Conservation (phyloP, 2,888 invertebrate species). For the Heliconius aoede region DNA sequence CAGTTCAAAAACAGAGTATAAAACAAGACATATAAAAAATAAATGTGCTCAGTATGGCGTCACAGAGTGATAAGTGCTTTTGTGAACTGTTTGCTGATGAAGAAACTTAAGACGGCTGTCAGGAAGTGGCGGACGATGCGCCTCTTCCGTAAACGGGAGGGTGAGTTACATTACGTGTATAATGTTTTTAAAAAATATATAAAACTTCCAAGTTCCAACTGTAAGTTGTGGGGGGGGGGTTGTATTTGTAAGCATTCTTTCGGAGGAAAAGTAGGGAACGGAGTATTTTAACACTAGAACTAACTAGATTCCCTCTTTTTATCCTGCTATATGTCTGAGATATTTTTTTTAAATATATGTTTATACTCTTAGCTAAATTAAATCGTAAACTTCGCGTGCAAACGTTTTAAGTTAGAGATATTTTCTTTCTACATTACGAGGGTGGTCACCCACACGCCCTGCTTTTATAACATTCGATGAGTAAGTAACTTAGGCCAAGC, state of each 20-base stretch:
- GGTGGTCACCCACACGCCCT: background rate
- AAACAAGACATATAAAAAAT: slow-evolving; percentile 45
- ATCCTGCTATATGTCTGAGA: too few species aligned
- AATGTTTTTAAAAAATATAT: too few species aligned
- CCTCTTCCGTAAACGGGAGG: slow-evolving; percentile 76
- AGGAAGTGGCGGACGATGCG: slow-evolving; percentile 81
- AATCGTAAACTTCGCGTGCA: background rate
- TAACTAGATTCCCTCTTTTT: too few species aligned
- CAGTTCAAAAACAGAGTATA: background rate
- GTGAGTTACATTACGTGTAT: slow-evolving; percentile 54
- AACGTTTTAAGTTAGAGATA: background rate
- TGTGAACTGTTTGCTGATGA: slow-evolving; percentile 73
- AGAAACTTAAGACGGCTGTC: slow-evolving; percentile 76
- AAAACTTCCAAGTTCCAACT: too few species aligned
- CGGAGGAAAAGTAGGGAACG: too few species aligned
- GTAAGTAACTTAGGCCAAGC: background rate
- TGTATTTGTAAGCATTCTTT: too few species aligned
- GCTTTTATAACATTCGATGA: background rate
- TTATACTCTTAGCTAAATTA: background rate
- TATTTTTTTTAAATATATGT: background rate
- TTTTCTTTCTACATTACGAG: background rate
- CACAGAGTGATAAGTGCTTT: slow-evolving; percentile 61
- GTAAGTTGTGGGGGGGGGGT: too few species aligned
- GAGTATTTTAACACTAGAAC: too few species aligned
- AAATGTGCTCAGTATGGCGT: slow-evolving; percentile 75